Base-by-base conservation (phyloP, 2,113 vertebrate genomes). In the Phylloscopus trochiloides region DNA sequence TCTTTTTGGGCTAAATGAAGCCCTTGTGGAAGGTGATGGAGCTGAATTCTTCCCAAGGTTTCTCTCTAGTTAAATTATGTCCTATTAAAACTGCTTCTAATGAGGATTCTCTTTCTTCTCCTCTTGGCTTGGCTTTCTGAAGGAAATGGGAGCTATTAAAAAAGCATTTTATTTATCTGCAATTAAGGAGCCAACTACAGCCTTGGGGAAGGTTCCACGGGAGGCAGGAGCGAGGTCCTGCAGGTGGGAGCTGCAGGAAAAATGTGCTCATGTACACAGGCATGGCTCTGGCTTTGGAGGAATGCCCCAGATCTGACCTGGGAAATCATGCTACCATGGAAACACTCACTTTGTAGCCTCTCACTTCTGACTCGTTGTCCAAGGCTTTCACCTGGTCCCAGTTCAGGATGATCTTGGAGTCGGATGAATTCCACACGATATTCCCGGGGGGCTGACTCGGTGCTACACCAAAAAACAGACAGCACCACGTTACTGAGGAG, bases 341-440 rank as follows among this genome's bases (percentile, higher is more conserved):
- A 36, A 88, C 67, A 98, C 98, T 98, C 98, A 99, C 99, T 98
- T 99, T 99, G 97, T 99, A 99, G 87, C 99, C 99, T 66, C 98
- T 99, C 95, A 99, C 99, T 98, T 99, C 99, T 0, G 99, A 99
- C 97, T 99, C 99, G 28, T 99, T 99, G 96, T 99, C 99, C 97
- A 99, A 97, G 7, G 99, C 99, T 94, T 99, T 99, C 96, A 99
- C 99, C 93, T 99, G 99, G 97, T 99, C 99, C 99, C 99, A 99
- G 97, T 99, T 99, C 90, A 99, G 94, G 89, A 99, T 98, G 81
- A 99, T 99, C 98, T 99, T 99, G 96, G 99, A 99, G 98, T 99
- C 98, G 0, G 98, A 99, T 1, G 99, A 98, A 92, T 99, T 99
- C 99, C 99, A 99, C 94, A 99, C 98, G 78, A 99, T 98, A 97